Evolutionary conservation across 2,797 vertebrate species (phyloP).

Genomic region (Liparis tanakae): DNA sequence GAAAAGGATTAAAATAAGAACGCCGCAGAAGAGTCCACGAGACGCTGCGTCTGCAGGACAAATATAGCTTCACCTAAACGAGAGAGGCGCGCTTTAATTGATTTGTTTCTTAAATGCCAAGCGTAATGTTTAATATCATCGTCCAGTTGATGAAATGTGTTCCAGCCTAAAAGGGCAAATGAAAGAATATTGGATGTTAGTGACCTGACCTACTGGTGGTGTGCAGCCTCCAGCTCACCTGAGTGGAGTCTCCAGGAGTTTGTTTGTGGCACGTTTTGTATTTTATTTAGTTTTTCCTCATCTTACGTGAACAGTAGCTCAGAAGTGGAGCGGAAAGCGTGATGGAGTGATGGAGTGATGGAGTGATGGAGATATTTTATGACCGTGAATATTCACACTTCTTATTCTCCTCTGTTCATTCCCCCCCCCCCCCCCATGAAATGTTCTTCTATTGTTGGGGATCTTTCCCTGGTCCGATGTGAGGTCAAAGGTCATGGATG

Average conservation of each 20-base stretch:
- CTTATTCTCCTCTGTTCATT: not conserved
- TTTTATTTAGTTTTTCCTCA: conserved; percentile 1
- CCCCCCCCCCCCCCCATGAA: too few relatives aligned
- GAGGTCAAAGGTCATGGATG: too few relatives aligned
- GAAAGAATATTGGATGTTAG: not conserved
- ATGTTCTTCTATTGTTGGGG: too few relatives aligned
- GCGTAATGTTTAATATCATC: not conserved
- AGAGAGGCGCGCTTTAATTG: not conserved
- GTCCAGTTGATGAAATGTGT: not conserved
- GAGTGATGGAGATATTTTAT: not conserved
- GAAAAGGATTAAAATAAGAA: not conserved
- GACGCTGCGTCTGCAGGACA: not conserved
- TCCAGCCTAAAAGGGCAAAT: not conserved
- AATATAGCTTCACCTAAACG: not conserved
- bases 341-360: too few relatives aligned
- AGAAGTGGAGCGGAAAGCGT: not conserved
- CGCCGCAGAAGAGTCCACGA: not conserved
- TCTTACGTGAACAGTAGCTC: conserved; percentile 6
- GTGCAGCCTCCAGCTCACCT: not conserved
- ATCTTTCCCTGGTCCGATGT: too few relatives aligned
- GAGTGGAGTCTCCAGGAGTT: not conserved
- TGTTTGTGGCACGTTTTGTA: not conserved
- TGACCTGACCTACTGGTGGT: not conserved
- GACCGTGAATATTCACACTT: not conserved
- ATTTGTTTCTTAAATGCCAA: not conserved